Conservation (phyloP, 2,888 invertebrate species). For the Falcaria lacertinaria region DNA sequence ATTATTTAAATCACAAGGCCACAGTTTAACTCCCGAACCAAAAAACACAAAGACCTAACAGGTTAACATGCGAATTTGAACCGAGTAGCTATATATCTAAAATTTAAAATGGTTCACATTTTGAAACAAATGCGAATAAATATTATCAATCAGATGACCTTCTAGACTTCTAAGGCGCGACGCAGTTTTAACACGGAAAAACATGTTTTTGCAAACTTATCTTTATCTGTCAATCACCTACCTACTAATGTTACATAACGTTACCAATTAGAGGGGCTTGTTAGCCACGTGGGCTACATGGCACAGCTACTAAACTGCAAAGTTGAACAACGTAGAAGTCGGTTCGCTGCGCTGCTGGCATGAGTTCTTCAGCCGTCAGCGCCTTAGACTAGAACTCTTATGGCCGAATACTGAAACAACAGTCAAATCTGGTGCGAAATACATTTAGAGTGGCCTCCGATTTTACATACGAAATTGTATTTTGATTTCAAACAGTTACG, state of each 20-base stretch:
- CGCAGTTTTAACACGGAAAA: conserved; percentile 33
- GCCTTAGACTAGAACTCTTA: too few relatives aligned
- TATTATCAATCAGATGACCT: conserved; percentile 53
- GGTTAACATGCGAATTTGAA: conserved; percentile 41
- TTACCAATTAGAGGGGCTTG: neutral
- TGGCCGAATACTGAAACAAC: too few relatives aligned
- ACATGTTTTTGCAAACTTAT: conserved; percentile 38
- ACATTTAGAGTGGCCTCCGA: too few relatives aligned
- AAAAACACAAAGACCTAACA: conserved; percentile 35
- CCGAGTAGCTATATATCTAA: conserved; percentile 38
- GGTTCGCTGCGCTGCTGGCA: too few relatives aligned
- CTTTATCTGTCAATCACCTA: neutral
- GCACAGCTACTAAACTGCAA: too few relatives aligned
- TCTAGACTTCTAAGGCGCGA: conserved; percentile 40
- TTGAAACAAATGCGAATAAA: conserved; percentile 33
- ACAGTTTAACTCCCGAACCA: conserved; percentile 38
- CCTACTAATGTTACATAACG: neutral
- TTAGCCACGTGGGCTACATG: neutral
- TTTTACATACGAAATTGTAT: too few relatives aligned
- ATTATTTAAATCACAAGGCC: conserved; percentile 69
- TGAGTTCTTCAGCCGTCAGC: too few relatives aligned
- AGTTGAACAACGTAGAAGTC: too few relatives aligned
- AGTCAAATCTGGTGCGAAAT: too few relatives aligned
- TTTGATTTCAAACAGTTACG: too few relatives aligned
- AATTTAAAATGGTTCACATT: conserved; percentile 22